Base-by-base conservation (phyloP, 1,140 invertebrate genomes). In the Pogonognathellus flavescens region DNA sequence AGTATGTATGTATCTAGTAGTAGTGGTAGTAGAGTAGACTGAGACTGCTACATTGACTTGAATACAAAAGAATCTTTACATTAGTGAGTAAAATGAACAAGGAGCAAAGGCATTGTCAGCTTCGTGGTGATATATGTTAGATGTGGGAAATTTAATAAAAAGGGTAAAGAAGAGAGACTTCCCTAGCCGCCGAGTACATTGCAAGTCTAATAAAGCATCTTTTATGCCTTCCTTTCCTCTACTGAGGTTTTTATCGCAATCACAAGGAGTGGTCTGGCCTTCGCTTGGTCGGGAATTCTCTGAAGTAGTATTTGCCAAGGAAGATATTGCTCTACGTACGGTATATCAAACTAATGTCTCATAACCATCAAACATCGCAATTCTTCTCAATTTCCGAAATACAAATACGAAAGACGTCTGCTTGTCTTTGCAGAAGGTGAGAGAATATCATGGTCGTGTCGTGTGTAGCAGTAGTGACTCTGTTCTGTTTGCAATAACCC, bases 131-230 rank as follows among this genome's bases (percentile, higher is more conserved):
- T 76, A 76, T 50, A 76, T 76, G 70, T 76, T 76, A 16, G 31
- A 18, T 76, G 70, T 41, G 25, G 70, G 41, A 76, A 76, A 76
- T 76, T 76, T 76, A 76, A 76, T 76, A 76, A 76, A 76, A 76
- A 76, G 70, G 70, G 70, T 76, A 76, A 72, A 76, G 70, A 76
- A 50, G 41, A 49, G 66, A 41, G 25, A n/a, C 70, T 76, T 20
- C 70, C 25, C 31, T 31, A 72, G 13, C 16, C 66, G 16, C 25
- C 41, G 41, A 76, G 41, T 76, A 76, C 22, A 49, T 14, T 14
- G 53, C 53, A 57, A 57, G 11, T 76, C 70, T 50, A 76, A 76
- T 76, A 76, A 76, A 76, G 70, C 0, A 76, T 76, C 25, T 50
- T 76, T 76, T 76, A 76, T 76, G 14, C 41, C 41, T 41, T 49